These are phyloP conservation scores for Penaeus chinensis DNA, from an alignment of 1,140 invertebrate genomes.

Conservation along the genomic window DNA sequence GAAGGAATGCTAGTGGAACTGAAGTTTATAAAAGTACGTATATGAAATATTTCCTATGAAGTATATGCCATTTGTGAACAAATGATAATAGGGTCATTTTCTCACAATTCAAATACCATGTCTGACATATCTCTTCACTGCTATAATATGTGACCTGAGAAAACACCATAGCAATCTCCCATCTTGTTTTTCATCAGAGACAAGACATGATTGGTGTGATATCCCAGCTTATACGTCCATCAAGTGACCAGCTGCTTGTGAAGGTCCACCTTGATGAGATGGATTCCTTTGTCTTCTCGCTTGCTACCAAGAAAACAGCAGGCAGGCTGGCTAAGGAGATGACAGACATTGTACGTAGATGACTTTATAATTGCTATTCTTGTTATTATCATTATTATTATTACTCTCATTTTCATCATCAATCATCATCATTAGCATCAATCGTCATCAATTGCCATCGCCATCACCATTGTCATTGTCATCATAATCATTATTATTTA, in stretches of 20 bases:
- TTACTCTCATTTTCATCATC: too few species aligned
- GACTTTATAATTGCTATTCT: conserved; percentile 28
- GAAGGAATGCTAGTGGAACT: conserved; percentile 97
- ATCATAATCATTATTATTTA: too few species aligned
- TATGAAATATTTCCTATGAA: neutral
- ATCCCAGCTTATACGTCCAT: conserved; percentile 84
- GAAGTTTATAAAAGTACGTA: conserved; percentile 85
- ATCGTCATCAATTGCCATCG: too few species aligned
- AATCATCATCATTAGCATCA: too few species aligned
- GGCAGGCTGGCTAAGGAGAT: conserved; percentile 89
- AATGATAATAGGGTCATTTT: neutral
- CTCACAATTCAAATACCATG: neutral
- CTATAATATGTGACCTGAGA: neutral
- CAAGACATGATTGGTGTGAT: conserved; percentile 95
- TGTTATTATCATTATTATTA: too few species aligned
- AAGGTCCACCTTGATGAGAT: conserved; percentile 92
- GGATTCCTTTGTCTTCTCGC: conserved; percentile 92
- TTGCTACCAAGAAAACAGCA: conserved; percentile 90
- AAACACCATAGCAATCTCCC: neutral
- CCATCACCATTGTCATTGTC: too few species aligned
- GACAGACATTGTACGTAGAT: conserved; percentile 84
- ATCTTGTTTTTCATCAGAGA: conserved; percentile 71
- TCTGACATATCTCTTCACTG: neutral
- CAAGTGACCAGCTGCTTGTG: conserved; percentile 86
- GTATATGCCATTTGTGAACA: neutral